phyloP scores from a whole-genome alignment of 1,140 invertebrate species.

The Bombus huntii region DNA sequence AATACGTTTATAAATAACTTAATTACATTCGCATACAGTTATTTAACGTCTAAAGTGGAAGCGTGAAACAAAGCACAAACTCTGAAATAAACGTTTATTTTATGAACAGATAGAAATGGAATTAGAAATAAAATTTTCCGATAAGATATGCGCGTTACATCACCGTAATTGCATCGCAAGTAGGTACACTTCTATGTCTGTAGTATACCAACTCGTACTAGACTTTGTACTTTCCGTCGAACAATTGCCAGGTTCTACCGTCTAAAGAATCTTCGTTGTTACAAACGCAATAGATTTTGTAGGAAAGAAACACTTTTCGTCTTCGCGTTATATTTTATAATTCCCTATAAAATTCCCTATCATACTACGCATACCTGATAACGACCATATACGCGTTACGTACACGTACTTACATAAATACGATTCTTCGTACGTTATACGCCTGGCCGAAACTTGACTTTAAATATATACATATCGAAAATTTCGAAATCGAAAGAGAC shows the following conservation, averaged over 20 bases:
- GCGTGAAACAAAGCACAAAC: not conserved
- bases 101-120: not conserved
- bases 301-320: not conserved
- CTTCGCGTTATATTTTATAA: not conserved
- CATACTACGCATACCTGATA: not conserved
- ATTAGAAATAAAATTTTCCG: constrained; percentile 1
- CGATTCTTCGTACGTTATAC: not conserved
- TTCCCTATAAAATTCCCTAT: not conserved
- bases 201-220: not conserved
- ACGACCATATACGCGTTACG: not conserved
- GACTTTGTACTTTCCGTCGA: constrained; percentile 31
- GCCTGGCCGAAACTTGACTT: not conserved
- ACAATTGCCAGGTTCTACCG: constrained; percentile 4
- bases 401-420: not conserved
- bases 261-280: not conserved
- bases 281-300: not conserved
- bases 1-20: not conserved
- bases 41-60: not conserved
- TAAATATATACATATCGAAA: not conserved
- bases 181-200: not conserved
- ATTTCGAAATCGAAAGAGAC: not conserved
- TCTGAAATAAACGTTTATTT: not conserved
- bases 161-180: constrained; percentile 32
- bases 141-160: constrained; percentile 46
- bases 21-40: not conserved